A percentile compares a stretch with the other conserved stretches of the same genome.
Evolutionary conservation across 1,140 invertebrate species (phyloP).

Genomic region (Phymastichus coffea): DNA sequence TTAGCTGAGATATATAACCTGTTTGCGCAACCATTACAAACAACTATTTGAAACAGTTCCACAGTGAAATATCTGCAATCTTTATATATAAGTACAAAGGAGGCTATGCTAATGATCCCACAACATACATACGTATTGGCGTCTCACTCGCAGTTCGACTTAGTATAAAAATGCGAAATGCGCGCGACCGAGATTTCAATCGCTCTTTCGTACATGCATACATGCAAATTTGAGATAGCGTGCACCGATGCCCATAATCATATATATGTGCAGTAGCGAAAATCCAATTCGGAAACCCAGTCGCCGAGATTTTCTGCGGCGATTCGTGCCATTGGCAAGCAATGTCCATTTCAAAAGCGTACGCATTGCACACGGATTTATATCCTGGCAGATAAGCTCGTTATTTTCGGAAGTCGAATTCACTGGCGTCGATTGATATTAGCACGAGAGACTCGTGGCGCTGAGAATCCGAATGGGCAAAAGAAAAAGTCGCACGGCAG

Average conservation of each 20-base stretch:
- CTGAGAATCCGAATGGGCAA: too few species aligned
- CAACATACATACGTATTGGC: not conserved
- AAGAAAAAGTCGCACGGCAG: too few species aligned
- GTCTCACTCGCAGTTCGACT: not conserved
- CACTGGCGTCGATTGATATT: too few species aligned
- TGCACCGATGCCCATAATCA: too few species aligned
- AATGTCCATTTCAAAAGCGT: not conserved
- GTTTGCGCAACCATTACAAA: not conserved
- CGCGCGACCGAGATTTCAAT: slow-evolving; percentile 12
- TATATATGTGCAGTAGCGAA: too few species aligned
- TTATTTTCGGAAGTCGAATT: too few species aligned
- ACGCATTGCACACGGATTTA: not conserved
- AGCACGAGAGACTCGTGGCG: too few species aligned
- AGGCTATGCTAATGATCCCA: slow-evolving; percentile 36
- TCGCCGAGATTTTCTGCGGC: not conserved
- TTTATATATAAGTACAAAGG: too few species aligned
- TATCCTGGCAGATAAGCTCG: not conserved
- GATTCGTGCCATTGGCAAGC: not conserved
- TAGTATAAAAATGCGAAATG: not conserved
- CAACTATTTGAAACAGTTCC: too few species aligned
- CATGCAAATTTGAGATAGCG: too few species aligned
- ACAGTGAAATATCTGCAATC: too few species aligned
- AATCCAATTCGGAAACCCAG: not conserved
- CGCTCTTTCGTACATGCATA: too few species aligned
- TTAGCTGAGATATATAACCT: not conserved